These are phyloP conservation scores for Protodeltote pygarga DNA, from an alignment of 2,888 invertebrate species.

Conservation along the genomic window DNA sequence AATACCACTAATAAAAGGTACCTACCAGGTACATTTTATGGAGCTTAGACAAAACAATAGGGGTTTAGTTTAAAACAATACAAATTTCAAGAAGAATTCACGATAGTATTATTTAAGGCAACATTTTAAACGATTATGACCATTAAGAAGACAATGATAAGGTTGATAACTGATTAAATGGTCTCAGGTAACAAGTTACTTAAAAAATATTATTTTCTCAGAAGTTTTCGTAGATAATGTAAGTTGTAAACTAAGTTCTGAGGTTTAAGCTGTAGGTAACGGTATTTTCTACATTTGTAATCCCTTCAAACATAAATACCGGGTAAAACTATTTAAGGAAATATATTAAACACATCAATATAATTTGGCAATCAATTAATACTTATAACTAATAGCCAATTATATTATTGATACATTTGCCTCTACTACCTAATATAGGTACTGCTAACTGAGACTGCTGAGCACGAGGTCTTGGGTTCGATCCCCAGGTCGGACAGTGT, in stretches of 20 bases:
- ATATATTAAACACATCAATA: no score
- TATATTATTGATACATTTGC: no score
- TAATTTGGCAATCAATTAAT: no score
- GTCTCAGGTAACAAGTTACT: conserved; percentile 25
- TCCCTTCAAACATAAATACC: no score
- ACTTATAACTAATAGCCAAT: no score
- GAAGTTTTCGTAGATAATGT: conserved; percentile 24
- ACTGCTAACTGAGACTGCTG: no score
- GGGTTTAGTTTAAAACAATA: conserved; percentile 34
- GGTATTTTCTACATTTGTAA: no score
- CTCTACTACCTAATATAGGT: no score
- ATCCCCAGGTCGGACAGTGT: no score
- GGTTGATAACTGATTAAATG: conserved; percentile 11
- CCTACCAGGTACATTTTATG: conserved; percentile 27
- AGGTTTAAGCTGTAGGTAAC: conserved; percentile 16
- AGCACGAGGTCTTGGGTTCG: no score
- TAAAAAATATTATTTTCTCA: conserved; percentile 21
- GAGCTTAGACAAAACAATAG: conserved; percentile 33
- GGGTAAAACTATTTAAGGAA: no score
- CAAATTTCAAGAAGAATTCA: conserved; percentile 19
- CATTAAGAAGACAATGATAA: background rate
- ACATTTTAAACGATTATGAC: conserved; percentile 15
- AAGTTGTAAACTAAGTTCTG: conserved; percentile 12
- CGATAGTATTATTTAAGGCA: background rate
- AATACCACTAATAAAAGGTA: conserved; percentile 21